Base-by-base conservation (phyloP, 2,113 vertebrate genomes). In the Pardalotus punctatus region DNA sequence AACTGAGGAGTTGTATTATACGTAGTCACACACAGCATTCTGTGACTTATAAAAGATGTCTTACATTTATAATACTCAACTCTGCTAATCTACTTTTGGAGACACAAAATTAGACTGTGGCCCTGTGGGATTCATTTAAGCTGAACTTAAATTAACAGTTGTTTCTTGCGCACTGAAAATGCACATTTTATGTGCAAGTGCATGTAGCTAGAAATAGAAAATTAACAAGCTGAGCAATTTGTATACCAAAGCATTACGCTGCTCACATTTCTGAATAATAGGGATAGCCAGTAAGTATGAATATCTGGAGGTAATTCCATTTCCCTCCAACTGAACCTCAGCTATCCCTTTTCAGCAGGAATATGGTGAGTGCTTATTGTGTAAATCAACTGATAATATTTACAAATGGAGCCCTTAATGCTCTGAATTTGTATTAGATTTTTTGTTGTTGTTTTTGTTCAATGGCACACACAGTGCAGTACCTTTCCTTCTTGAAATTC, bases 401-500 rank as follows among this genome's bases (percentile, higher is more conserved):
- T 95, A 88, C 71, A 95, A 96, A 95, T 83, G 51, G 71, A 96
- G 80, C 57, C 66, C 65, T 97, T 58, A 94, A 82, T n/a, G 58
- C 87, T 95, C 97, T 94, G 95, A 97, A 96, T 95, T 96, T 88
- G 97, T 97, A 96, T 98, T 94, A 92, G 31, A 0, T 11, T 94
- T 98, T 66, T 95, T 22, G n/a, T n/a, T n/a, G n/a, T n/a, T 25
- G 21, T 95, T 98, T 72, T 95, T 36, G 98, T 98, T 98, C 96
- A 97, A 57, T 97, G 98, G 97, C 95, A 76, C 91, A 95, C 12
- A 6, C 83, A 51, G 29, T 70, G 81, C 25, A 5, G 97, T 97
- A 96, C 93, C 91, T 96, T 96, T 96, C 70, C 97, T 94, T 92
- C 96, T 98, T 97, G 97, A 97, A 95, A 98, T 97, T 98, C 95